Evolutionary conservation across 1,140 invertebrate species (phyloP), one percentile per base, ranked within the genome.

Genomic region (Lepidurus packardi): DNA sequence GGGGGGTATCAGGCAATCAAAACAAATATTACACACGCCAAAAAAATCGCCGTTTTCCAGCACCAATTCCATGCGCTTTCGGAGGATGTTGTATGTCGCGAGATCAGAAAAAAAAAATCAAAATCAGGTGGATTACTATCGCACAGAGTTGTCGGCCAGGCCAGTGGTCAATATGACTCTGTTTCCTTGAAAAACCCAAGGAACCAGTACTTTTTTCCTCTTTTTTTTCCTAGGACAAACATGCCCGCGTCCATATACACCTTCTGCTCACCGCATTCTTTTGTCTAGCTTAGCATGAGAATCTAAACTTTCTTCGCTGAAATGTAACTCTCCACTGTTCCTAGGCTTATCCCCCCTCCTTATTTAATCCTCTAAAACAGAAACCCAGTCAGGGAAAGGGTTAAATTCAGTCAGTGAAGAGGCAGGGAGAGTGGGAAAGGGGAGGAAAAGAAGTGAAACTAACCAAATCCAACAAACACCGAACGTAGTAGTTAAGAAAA

Each of bases 381-480:
- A 34, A 34, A 34, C 34, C 3, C 34, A 34, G 3, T 34, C 34
- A 34, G 34, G 34, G 34, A 34, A 34, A 34, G 34, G 34, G 34
- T 34, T 34, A 34, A 34, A 34, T 34, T 34, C 34, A 34, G 34
- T 34, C 3, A 34, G 34, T 34, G 34, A 34, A 34, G 34, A 34
- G 34, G 34, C 34, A 34, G 34, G 34, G 34, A 34, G 34, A 4
- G 34, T 34, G 34, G 34, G 0, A 34, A 34, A 34, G 34, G 34
- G 34, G 34, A 34, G 34, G 34, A 34, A 34, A 34, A 34, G 34
- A 34, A 34, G 2, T 34, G 34, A 65, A 65, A 65, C 0, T 16
- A 65, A 65, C 53, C 16, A n/a, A 65, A 65, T 65, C 53, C 53
- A 65, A 65, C 53, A 65, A 65, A 65, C 53, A 65, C 53, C 53